Conservation (phyloP, 2,888 invertebrate genomes). For the Drosophila pseudotakahashii region DNA sequence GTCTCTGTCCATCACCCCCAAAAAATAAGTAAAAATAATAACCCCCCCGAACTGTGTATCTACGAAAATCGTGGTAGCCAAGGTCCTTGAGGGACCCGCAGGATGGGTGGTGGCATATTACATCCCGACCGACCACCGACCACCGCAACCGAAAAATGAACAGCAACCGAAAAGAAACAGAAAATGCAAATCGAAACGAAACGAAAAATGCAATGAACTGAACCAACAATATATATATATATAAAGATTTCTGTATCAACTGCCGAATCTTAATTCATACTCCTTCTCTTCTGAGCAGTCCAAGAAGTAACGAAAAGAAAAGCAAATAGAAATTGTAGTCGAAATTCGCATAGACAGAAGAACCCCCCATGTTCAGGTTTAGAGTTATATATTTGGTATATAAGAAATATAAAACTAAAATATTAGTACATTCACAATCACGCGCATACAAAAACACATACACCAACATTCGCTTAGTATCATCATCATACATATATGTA, state of each 20-base stretch:
- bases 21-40: not conserved
- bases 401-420: slow-evolving; percentile 10
- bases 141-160: slow-evolving; percentile 43
- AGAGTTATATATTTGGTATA: slow-evolving; percentile 10
- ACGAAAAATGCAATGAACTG: slow-evolving; percentile 42
- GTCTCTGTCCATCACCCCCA: slow-evolving; percentile 18
- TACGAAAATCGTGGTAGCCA: slow-evolving; percentile 37
- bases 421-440: slow-evolving; percentile 21
- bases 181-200: slow-evolving; percentile 57
- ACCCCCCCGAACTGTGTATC: slow-evolving; percentile 33
- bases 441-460: slow-evolving; percentile 16
- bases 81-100: slow-evolving; percentile 35
- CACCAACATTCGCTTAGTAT: slow-evolving; percentile 21
- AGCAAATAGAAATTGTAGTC: slow-evolving; percentile 33
- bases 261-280: slow-evolving; percentile 84
- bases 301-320: slow-evolving; percentile 49
- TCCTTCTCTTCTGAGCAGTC: slow-evolving; percentile 82
- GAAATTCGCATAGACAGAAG: slow-evolving; percentile 32
- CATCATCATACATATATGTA: slow-evolving; percentile 9
- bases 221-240: slow-evolving; percentile 40
- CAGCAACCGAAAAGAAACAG: slow-evolving; percentile 32
- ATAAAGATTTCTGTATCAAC: slow-evolving; percentile 83
- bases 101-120: slow-evolving; percentile 39
- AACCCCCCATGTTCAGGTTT: slow-evolving; percentile 13
- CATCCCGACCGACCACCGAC: slow-evolving; percentile 36